These are phyloP conservation scores for Lycaon pictus DNA, from an alignment of 2,113 vertebrate species.

Conservation along the genomic window DNA sequence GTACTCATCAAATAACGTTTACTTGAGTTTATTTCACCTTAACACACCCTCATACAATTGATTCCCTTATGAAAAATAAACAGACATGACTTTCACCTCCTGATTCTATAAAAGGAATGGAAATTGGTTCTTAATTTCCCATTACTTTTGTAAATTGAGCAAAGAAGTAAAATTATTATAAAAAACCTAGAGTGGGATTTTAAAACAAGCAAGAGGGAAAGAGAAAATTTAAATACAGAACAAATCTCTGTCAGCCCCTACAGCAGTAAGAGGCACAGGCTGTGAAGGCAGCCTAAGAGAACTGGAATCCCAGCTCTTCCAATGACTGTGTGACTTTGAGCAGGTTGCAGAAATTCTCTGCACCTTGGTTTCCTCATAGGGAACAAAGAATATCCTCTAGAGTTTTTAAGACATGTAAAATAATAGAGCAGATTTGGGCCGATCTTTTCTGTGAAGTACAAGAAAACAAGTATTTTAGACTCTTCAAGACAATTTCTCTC, in stretches of 20 bases:
- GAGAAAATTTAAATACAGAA: slow-evolving; percentile 17
- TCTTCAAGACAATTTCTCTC: not conserved
- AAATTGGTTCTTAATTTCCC: not conserved
- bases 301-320: not conserved
- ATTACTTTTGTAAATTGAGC: not conserved
- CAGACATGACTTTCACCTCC: not conserved
- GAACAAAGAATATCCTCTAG: not conserved
- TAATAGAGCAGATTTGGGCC: not conserved
- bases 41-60: not conserved
- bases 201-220: not conserved
- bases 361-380: not conserved
- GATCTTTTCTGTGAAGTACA: not conserved
- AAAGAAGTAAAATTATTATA: not conserved
- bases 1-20: not conserved
- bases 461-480: not conserved
- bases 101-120: not conserved
- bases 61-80: not conserved
- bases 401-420: not conserved
- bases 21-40: not conserved
- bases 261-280: not conserved
- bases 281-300: not conserved
- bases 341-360: not conserved
- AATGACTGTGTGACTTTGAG: not conserved
- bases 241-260: not conserved
- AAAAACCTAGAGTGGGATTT: not conserved